These are phyloP conservation scores for Marasmarcha lunaedactyla DNA, from an alignment of 2,888 invertebrate genomes.

Conservation along the genomic window DNA sequence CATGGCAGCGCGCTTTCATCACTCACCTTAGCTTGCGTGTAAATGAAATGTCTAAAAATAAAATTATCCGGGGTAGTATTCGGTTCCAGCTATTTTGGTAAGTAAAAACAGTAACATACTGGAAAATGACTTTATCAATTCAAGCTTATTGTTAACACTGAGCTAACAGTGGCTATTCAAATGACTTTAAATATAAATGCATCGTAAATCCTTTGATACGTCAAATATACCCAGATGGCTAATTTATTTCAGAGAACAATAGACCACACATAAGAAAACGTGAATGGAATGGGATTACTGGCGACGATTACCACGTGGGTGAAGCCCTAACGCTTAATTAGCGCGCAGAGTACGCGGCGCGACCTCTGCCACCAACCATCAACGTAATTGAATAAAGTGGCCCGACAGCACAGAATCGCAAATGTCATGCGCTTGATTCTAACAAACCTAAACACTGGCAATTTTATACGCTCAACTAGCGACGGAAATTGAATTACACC, in stretches of 20 bases:
- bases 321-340: slow-evolving; percentile 54
- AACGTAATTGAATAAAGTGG: slow-evolving; percentile 59
- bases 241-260: slow-evolving; percentile 8
- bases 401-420: slow-evolving; percentile 42
- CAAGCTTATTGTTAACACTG: no score
- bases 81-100: no score
- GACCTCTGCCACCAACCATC: slow-evolving; percentile 60
- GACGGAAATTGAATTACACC: neutral
- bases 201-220: no score
- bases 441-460: slow-evolving; percentile 2
- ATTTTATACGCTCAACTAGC: neutral
- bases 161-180: no score
- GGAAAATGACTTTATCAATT: no score
- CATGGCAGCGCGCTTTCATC: slow-evolving; percentile 36
- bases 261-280: slow-evolving; percentile 5
- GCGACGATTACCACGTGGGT: slow-evolving; percentile 32
- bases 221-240: no score
- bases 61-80: no score
- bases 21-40: slow-evolving; percentile 15
- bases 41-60: slow-evolving; percentile 8
- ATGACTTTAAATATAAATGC: no score
- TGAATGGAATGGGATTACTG: slow-evolving; percentile 12
- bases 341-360: slow-evolving; percentile 50
- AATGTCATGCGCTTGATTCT: slow-evolving; percentile 26
- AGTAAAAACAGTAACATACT: no score